These are phyloP conservation scores for Agrilus mali DNA, from an alignment of 2,888 invertebrate species.

Conservation along the genomic window DNA sequence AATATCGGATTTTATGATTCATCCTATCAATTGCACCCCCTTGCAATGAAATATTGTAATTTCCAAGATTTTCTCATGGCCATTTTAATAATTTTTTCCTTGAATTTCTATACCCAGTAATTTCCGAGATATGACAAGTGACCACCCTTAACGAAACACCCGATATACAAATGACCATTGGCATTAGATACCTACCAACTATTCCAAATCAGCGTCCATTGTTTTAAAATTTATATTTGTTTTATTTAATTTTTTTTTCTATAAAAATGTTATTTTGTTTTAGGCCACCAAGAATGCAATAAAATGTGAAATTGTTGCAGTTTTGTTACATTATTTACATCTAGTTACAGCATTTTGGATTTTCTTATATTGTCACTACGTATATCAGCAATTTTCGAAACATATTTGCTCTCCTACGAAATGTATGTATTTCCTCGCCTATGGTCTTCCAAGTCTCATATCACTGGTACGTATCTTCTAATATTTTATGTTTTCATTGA, in stretches of 20 bases:
- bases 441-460: constrained; percentile 48
- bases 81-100: too few relatives aligned
- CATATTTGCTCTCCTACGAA: constrained; percentile 39
- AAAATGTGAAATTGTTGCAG: constrained; percentile 53
- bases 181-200: too few relatives aligned
- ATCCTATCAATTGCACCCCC: too few relatives aligned
- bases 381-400: constrained; percentile 42
- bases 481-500: constrained; percentile 3
- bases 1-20: too few relatives aligned
- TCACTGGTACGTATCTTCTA: constrained; percentile 50
- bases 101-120: too few relatives aligned
- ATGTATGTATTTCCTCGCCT: constrained; percentile 47
- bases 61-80: too few relatives aligned
- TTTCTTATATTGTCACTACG: constrained; percentile 50
- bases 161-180: too few relatives aligned
- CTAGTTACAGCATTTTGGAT: constrained; percentile 59
- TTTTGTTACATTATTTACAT: constrained; percentile 57
- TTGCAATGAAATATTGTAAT: too few relatives aligned
- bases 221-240: not conserved
- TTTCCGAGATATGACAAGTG: too few relatives aligned
- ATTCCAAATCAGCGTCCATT: not conserved
- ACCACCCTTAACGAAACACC: too few relatives aligned
- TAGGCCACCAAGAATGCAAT: constrained; percentile 50
- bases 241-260: not conserved
- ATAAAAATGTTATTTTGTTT: constrained; percentile 26